Base-by-base conservation (phyloP, 2,888 invertebrate genomes). In the Cerastis leucographa region DNA sequence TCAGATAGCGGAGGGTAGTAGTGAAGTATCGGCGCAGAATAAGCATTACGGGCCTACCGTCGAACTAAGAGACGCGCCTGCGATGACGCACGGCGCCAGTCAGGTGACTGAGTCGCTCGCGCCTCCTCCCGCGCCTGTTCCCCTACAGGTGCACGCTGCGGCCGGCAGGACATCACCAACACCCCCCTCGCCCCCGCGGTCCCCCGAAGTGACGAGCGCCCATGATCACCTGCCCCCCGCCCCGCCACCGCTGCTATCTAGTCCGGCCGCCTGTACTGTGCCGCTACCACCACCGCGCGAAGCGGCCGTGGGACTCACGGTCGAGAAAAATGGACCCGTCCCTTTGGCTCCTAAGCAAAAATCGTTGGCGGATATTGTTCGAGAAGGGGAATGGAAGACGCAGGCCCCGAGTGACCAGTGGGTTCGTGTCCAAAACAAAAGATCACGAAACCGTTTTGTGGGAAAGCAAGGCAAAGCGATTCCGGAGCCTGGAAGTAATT, bases 281-380 rank as follows among this genome's bases (percentile, higher is more conserved):
- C 66, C 6, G 46, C 2, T 19, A 11, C 19, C 29, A 5, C 19
- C 46, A 19, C 25, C n/a, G n/a, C n/a, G n/a, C n/a, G n/a, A n/a
- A n/a, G n/a, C n/a, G n/a, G n/a, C n/a, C n/a, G n/a, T n/a, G n/a
- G n/a, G n/a, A n/a, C n/a, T n/a, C n/a, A n/a, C 56, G 14, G 25
- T 11, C 25, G 14, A 19, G 19, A 46, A 66, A 49, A 22, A 12
- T 46, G 46, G 25, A 25, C 65, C 19, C 42, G 12, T 62, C 42
- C n/a, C n/a, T n/a, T n/a, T n/a, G n/a, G 40, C 64, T 25, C 6
- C 44, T 49, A n/a, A n/a, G n/a, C n/a, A n/a, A n/a, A 29, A 35
- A 68, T 51, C 51, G 35, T 51, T 68, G 67, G 51, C 51, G 35
- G 67, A 68, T 12, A 51, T 68, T 67, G 67, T 67, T 49, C 67